phyloP scores from a whole-genome alignment of 37 sponge, comb jelly and placozoan species.

The Cladorhizidae sp. region DNA sequence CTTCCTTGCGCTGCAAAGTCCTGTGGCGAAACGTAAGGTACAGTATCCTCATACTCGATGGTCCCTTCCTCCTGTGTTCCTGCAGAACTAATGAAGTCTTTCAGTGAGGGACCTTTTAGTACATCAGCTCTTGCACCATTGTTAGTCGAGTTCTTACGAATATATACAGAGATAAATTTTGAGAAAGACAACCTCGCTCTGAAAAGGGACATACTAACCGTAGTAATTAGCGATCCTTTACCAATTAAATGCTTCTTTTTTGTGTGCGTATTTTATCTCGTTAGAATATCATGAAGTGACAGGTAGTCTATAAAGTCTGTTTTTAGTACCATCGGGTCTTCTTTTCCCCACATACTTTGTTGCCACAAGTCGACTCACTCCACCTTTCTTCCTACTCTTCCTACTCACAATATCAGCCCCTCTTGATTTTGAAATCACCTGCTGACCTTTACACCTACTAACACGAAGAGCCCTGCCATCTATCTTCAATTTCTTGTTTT shows the following conservation, averaged over 20 bases:
- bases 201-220: too few species aligned
- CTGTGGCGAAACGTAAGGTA: constrained; percentile 33
- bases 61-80: background rate
- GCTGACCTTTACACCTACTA: constrained; percentile 33
- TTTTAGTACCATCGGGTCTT: constrained; percentile 10
- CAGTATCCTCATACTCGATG: background rate
- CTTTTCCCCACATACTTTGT: background rate
- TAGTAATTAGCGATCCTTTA: too few species aligned
- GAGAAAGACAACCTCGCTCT: background rate
- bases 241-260: too few species aligned
- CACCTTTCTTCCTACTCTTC: background rate
- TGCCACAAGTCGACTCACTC: background rate
- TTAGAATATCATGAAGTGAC: too few species aligned
- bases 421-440: background rate
- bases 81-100: constrained; percentile 25
- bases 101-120: constrained; percentile 29
- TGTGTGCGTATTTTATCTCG: too few species aligned
- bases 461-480: constrained; percentile 63
- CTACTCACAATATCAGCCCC: too few species aligned
- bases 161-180: background rate
- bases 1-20: constrained; percentile 26
- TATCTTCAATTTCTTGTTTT: constrained; percentile 45
- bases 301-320: background rate
- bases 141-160: background rate
- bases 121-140: background rate